phyloP scores from a whole-genome alignment of 2,113 vertebrate species.

The Lagopus leucura region DNA sequence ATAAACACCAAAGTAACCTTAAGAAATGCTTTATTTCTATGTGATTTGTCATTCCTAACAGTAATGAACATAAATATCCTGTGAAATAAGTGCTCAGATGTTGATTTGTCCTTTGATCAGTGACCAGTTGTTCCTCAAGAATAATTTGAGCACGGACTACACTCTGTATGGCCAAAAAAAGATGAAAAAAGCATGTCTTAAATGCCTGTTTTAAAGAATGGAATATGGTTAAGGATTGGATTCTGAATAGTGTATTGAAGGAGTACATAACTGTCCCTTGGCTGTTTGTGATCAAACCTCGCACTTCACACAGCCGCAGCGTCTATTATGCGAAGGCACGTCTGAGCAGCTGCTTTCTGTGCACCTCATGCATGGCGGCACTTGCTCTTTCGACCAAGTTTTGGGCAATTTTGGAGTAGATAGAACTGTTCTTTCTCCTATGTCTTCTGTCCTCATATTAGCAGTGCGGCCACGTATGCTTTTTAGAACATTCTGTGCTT shows the following conservation, averaged over 20 bases:
- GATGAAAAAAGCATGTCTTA: background rate
- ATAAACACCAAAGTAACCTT: background rate
- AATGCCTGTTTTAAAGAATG: background rate
- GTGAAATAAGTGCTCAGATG: background rate
- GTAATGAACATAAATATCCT: background rate
- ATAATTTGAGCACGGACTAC: background rate
- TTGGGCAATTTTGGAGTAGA: background rate
- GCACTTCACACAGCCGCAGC: background rate
- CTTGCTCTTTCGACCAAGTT: background rate
- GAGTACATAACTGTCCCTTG: background rate
- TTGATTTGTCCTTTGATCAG: background rate
- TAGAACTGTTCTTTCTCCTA: background rate
- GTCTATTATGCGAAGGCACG: fast-evolving
- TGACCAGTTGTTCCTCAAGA: background rate
- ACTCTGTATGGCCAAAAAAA: background rate
- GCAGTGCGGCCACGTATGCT: background rate
- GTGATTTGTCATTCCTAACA: background rate
- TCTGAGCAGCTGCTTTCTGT: background rate
- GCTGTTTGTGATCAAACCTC: background rate
- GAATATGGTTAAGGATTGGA: background rate
- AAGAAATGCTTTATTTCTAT: background rate
- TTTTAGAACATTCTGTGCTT: background rate
- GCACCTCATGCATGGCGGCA: background rate
- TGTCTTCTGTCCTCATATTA: background rate
- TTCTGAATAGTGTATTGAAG: background rate